Evolutionary conservation across 2,113 vertebrate genomes (phyloP).

Genomic region (Megaceryle torquata): DNA sequence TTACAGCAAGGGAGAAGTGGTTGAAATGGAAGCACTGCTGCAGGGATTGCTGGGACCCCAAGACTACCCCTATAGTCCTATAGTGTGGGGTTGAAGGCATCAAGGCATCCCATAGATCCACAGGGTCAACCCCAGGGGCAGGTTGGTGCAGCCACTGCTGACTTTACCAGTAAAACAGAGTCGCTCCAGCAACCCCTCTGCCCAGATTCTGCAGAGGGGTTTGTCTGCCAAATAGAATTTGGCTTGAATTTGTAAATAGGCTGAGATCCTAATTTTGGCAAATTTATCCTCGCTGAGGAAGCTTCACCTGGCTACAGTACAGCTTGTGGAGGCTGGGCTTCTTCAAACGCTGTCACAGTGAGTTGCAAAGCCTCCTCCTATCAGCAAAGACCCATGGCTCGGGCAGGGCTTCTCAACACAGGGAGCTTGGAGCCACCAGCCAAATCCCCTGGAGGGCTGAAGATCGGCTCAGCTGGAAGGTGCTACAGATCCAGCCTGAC

Average conservation of each 20-base stretch:
- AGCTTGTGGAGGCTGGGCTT: background rate
- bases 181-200: background rate
- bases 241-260: background rate
- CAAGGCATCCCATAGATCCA: accelerated
- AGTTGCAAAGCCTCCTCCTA: background rate
- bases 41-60: background rate
- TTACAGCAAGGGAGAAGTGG: background rate
- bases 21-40: background rate
- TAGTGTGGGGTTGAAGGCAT: background rate
- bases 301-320: background rate
- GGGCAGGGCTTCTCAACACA: accelerated
- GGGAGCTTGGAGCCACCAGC: background rate
- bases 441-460: background rate
- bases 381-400: accelerated
- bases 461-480: background rate
- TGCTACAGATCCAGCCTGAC: background rate
- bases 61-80: background rate
- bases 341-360: background rate
- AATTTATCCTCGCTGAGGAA: background rate
- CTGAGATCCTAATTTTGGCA: background rate
- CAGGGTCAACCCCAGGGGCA: background rate
- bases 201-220: background rate
- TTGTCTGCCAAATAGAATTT: background rate
- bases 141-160: background rate
- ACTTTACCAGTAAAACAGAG: background rate